Conservation (phyloP, 1,140 invertebrate genomes). For the Papilio polytes region DNA sequence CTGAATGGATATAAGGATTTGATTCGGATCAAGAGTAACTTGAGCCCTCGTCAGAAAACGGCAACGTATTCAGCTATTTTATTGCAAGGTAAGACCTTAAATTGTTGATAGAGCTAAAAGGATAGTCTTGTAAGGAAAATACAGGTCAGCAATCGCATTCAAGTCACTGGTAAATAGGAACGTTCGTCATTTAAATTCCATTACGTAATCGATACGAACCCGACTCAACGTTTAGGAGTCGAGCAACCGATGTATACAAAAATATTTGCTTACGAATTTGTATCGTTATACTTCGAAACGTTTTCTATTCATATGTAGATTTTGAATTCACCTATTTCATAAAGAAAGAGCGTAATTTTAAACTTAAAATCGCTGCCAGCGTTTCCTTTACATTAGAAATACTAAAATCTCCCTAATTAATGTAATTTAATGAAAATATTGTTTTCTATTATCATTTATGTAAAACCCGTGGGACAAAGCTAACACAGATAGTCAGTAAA, state of each 20-base stretch:
- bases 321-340: too few relatives aligned
- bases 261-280: conserved; percentile 1
- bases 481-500: conserved; percentile 6
- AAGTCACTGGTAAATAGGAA: conserved; percentile 24
- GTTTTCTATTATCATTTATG: neutral
- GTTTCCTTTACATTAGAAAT: too few relatives aligned
- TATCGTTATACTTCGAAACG: neutral
- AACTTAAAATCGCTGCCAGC: too few relatives aligned
- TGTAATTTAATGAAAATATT: neutral
- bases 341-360: too few relatives aligned
- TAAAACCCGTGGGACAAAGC: conserved; percentile 1
- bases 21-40: conserved; percentile 31
- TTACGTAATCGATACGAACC: conserved; percentile 16
- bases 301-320: neutral
- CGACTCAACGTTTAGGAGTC: neutral
- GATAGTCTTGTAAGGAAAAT: conserved; percentile 38
- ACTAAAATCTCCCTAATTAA: neutral
- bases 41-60: conserved; percentile 33
- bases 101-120: conserved; percentile 38
- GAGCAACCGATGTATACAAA: conserved; percentile 15
- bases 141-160: conserved; percentile 34
- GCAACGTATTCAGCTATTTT: conserved; percentile 34
- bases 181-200: conserved; percentile 21
- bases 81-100: conserved; percentile 36
- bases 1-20: conserved; percentile 15